phyloP scores from a whole-genome alignment of 2,888 invertebrate species.

The Lasioglossum morio region DNA sequence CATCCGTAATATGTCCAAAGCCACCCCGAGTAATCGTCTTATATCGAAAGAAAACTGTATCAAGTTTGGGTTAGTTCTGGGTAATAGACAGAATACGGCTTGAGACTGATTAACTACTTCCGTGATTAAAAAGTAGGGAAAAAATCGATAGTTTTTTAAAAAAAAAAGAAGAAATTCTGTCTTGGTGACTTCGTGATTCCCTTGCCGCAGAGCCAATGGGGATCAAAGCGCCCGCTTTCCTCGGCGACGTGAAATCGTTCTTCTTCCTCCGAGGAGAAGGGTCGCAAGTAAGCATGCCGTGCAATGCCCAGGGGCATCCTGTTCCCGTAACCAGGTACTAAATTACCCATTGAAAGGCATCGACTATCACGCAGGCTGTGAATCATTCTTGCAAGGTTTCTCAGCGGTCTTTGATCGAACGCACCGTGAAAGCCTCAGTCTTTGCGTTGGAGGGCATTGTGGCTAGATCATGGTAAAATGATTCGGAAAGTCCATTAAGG shows the following conservation, averaged over 20 bases:
- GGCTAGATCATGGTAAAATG: conserved; percentile 16
- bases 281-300: conserved; percentile 87
- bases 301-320: conserved; percentile 91
- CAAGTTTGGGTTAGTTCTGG: too few relatives aligned
- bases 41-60: too few relatives aligned
- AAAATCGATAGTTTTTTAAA: background rate
- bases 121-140: background rate
- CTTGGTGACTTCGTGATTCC: conserved; percentile 51
- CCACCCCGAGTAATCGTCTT: too few relatives aligned
- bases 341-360: conserved; percentile 41
- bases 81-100: too few relatives aligned
- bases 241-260: conserved; percentile 77
- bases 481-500: conserved; percentile 38
- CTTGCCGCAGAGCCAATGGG: conserved; percentile 73
- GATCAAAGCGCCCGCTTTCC: conserved; percentile 77
- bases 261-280: conserved; percentile 70
- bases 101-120: too few relatives aligned
- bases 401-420: background rate
- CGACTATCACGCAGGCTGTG: conserved; percentile 14
- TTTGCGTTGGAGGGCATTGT: background rate
- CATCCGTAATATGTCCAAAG: too few relatives aligned
- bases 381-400: conserved; percentile 11
- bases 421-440: background rate
- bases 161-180: conserved; percentile 30
- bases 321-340: conserved; percentile 90